Evolutionary conservation across 2,113 vertebrate genomes (phyloP), one percentile per base, ranked within the genome.

Genomic region (Gasterosteus nipponicus): DNA sequence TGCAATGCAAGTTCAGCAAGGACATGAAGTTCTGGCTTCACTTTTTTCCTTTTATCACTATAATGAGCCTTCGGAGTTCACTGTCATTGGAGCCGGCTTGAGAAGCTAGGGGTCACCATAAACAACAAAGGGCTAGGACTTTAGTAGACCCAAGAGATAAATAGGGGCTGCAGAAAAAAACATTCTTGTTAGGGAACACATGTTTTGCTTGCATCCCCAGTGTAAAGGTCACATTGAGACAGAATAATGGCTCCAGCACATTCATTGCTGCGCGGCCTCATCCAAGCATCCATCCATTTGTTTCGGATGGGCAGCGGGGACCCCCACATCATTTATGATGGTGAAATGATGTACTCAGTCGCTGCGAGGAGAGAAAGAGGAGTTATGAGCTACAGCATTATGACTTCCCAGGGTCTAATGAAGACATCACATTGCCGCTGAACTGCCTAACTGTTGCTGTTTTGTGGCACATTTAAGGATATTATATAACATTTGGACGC

Each of bases 221-320:
- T 81, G 86, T 87, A 90, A 92, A 93, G 91, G 91, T 93, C 91
- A 92, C 84, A 63, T 15, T 41, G 84, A 91, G 87, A 75, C 82
- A 89, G 85, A 92, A 69, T 91, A 88, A 92, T 91, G 74, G 60
- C 80, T 87, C 61, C 18, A 59, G 82, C 78, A 65, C 71, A 85
- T 88, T 86, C 86, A 82, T 77, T 44, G 73, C 78, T 57, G 61
- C 7, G 73, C 26, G 66, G 69, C 81, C 84, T 87, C 79, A 69
- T 83, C 69, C 44, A 60, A 60, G 57, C 74, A 69, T 75, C 85
- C 73, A 86, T 89, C 86, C 63, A 77, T 88, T 89, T 81, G 69
- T 67, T 31, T 65, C 69, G 77, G 84, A 89, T 75, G 84, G 82
- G 85, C 73, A 69, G 63, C 39, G 70, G 73, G 83, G 75, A 78